Conservation (phyloP, 2,113 vertebrate species). For the Centropus unirufus region DNA sequence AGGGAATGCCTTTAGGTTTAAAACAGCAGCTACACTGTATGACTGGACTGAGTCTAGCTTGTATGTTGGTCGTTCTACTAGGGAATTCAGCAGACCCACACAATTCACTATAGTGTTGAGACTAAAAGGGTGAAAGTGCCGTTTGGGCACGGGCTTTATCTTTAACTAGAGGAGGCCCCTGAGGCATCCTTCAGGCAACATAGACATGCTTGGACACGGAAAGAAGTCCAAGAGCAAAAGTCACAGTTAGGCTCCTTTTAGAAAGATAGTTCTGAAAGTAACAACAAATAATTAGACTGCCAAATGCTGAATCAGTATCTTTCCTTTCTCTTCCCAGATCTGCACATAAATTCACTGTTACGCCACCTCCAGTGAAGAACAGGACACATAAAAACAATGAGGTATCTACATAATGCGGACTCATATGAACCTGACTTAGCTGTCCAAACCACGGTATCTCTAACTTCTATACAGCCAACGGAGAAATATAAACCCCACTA, state of each 20-base stretch:
- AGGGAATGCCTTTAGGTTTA: background rate
- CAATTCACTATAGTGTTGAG: background rate
- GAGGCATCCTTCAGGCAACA: background rate
- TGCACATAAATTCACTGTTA: background rate
- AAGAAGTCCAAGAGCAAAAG: background rate
- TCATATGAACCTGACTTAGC: background rate
- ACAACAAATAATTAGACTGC: background rate
- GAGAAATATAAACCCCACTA: background rate
- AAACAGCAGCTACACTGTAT: background rate
- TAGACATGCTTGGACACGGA: background rate
- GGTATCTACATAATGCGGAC: background rate
- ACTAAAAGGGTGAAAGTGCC: background rate
- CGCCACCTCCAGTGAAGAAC: background rate
- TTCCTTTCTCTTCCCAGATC: background rate
- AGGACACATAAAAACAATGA: background rate
- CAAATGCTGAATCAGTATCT: conserved; percentile 2
- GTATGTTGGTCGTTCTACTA: background rate
- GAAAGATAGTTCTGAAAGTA: conserved; percentile 1
- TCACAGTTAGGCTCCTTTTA: background rate
- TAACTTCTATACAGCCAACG: background rate
- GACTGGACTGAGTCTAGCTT: background rate
- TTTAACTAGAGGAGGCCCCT: background rate
- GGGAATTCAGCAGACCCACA: background rate
- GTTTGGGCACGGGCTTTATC: background rate
- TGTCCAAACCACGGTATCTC: background rate